Conservation (phyloP, 2,113 vertebrate genomes). For the Girardinichthys multiradiatus region DNA sequence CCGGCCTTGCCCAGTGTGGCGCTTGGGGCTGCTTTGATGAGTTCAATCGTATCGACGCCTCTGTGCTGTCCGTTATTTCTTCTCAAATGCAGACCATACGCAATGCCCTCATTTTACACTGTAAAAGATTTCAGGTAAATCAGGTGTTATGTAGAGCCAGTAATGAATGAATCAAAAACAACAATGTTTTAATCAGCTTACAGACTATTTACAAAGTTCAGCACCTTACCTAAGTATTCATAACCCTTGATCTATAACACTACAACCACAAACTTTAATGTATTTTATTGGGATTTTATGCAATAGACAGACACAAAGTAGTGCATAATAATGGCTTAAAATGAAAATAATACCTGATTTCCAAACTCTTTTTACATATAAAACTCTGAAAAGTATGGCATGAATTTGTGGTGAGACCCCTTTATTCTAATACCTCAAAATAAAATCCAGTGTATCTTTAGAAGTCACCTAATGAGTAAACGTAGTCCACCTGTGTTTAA, state of each 20-base stretch:
- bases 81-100: constrained; percentile 96
- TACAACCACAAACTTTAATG: background rate
- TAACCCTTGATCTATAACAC: background rate
- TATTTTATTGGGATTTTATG: background rate
- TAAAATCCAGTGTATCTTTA: background rate
- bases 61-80: constrained; percentile 96
- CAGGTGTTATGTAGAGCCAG: background rate
- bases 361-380: too few species aligned
- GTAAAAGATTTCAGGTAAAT: constrained; percentile 89
- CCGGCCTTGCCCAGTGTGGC: constrained; percentile 94
- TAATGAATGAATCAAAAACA: background rate
- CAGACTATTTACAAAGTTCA: background rate
- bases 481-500: background rate
- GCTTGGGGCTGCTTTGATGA: constrained; percentile 99
- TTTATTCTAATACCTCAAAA: background rate
- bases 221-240: too few species aligned
- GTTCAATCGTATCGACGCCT: constrained; percentile 96
- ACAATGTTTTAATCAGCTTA: background rate
- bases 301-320: too few species aligned
- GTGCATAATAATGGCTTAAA: too few species aligned
- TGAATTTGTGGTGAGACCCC: too few species aligned
- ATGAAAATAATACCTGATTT: too few species aligned
- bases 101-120: constrained; percentile 88
- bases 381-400: too few species aligned
- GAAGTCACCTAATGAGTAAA: background rate